phyloP scores from a whole-genome alignment of 2,797 vertebrate genomes.

The Sebastes baramenuke region DNA sequence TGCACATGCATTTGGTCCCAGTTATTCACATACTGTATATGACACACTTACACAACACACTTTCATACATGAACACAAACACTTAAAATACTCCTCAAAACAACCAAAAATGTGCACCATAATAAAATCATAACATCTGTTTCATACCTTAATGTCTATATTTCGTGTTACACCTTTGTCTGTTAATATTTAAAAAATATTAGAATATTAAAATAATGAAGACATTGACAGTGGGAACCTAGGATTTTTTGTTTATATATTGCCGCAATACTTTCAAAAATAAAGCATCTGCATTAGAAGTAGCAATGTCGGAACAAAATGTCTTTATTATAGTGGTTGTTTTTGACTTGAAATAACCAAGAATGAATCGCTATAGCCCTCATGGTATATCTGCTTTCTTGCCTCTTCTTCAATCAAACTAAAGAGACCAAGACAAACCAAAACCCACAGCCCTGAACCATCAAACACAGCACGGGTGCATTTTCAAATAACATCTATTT shows the following conservation, averaged over 20 bases:
- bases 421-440: slow-evolving; percentile 4
- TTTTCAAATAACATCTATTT: slow-evolving; percentile 55
- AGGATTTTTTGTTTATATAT: not conserved
- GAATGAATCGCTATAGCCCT: not conserved
- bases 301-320: not conserved
- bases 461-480: slow-evolving; percentile 10
- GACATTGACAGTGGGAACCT: not conserved
- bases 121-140: no score
- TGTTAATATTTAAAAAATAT: no score
- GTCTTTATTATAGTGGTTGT: not conserved
- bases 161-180: no score
- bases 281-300: not conserved
- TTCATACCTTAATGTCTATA: no score
- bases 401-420: not conserved
- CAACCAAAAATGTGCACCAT: no score
- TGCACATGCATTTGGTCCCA: no score
- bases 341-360: not conserved
- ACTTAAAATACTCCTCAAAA: no score
- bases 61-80: no score
- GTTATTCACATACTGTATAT: no score
- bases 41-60: no score
- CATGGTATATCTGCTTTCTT: not conserved
- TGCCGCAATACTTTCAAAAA: not conserved
- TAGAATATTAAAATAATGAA: not conserved
- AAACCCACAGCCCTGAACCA: slow-evolving; percentile 14